A percentile compares a stretch with the other conserved stretches of the same genome.
Evolutionary conservation across 2,113 vertebrate genomes (phyloP).

Genomic region (Hylia prasina): DNA sequence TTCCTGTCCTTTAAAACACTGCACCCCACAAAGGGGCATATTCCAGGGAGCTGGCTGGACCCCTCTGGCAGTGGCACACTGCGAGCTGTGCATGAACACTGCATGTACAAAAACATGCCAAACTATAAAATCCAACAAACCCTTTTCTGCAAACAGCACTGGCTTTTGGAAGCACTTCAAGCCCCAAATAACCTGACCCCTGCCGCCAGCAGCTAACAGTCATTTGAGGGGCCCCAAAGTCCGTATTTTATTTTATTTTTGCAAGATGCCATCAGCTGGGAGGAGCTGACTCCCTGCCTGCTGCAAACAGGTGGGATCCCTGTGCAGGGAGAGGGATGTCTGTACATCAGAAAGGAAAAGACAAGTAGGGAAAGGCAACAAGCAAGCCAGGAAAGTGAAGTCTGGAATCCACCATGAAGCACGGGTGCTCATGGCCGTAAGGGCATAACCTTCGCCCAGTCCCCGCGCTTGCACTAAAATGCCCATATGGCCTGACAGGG

Average conservation of each 20-base stretch:
- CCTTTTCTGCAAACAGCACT: not conserved
- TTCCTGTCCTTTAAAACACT: not conserved
- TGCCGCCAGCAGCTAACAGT: not conserved
- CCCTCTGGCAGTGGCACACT: not conserved
- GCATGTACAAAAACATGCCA: accelerated
- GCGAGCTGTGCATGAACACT: accelerated
- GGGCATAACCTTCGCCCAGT: not conserved
- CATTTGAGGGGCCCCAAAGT: not conserved
- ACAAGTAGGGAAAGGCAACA: not conserved
- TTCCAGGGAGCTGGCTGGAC: not conserved
- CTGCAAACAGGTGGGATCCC: not conserved
- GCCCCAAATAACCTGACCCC: not conserved
- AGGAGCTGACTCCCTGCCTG: not conserved
- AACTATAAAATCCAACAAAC: accelerated
- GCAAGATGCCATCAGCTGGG: not conserved
- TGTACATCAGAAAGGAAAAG: not conserved
- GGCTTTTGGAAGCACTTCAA: not conserved
- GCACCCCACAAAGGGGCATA: not conserved
- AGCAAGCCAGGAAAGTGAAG: not conserved
- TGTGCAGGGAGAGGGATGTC: not conserved
- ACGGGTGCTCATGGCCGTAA: accelerated
- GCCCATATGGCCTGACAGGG: not conserved
- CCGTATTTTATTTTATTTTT: not conserved
- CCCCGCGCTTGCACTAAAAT: not conserved
- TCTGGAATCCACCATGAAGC: not conserved